Evolutionary conservation across 2,888 invertebrate genomes (phyloP), one percentile per base, ranked within the genome.

Genomic region (Agapostemon virescens): DNA sequence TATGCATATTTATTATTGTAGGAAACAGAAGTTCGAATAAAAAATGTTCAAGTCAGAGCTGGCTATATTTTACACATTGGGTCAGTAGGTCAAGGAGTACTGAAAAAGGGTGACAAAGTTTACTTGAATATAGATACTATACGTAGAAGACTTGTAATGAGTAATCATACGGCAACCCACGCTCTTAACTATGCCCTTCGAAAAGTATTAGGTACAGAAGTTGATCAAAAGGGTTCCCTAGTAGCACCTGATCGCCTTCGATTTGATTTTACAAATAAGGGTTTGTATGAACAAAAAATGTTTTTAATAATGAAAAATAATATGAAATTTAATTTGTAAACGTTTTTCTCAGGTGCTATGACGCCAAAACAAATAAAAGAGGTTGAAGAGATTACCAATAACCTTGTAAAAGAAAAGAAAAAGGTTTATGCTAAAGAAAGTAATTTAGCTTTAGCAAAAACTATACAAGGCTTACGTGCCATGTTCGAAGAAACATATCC

Each of bases 401-500:
- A 95, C 77, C 94, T 98, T 86, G 96, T 98, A 55, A 93, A 94
- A 83, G 94, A 95, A 78, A 97, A 98, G 91, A 95, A 96, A 87
- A 93, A 94, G 78, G 98, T 99, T 52, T 99, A 95, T 93, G 97
- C 98, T 9, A 98, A 97, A 93, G 97, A 98, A 88, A 95, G 98
- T 0, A 94, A 95, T 75, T 94, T 99, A 77, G 95, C 95, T 61
- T 94, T 96, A 77, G 99, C 99, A 20, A 98, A 98, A 94, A 96
- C 96, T 84, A 97, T 98, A 83, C 95, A 96, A 85, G 98, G 98
- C 4, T 93, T 99, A 55, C 95, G 99, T 84, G 99, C 99, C 33
- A 98, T 99, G 93, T 99, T 99, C 93, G 99, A 98, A 92, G 99
- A 99, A 94, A 97, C 98, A 17, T 99, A 99, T 93, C 99, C 99